phyloP scores from a whole-genome alignment of 2,113 vertebrate genomes.

The Clinocottus analis region DNA sequence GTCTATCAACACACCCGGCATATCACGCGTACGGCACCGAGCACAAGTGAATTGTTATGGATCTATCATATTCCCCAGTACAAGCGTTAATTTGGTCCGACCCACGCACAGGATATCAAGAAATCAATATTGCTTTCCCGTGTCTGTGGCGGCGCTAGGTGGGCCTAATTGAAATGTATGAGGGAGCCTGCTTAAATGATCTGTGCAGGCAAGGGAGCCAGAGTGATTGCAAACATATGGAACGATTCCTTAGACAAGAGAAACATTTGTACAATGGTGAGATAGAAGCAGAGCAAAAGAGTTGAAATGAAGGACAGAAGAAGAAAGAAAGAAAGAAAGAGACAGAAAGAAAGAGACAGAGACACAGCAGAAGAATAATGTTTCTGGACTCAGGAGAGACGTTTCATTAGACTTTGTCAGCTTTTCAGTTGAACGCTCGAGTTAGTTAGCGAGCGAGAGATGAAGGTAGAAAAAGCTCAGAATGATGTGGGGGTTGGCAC shows the following conservation, averaged over 20 bases:
- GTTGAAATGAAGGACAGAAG: neutral
- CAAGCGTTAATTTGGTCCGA: slow-evolving; percentile 69
- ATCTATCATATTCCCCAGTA: slow-evolving; percentile 73
- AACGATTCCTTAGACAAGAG: slow-evolving; percentile 77
- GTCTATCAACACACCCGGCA: neutral
- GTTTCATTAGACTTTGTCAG: slow-evolving; percentile 39
- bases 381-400: slow-evolving; percentile 23
- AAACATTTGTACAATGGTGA: slow-evolving; percentile 73
- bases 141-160: slow-evolving; percentile 71
- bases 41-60: slow-evolving; percentile 65
- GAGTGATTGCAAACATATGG: slow-evolving; percentile 80
- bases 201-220: slow-evolving; percentile 73
- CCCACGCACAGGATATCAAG: slow-evolving; percentile 70
- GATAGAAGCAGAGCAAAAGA: slow-evolving; percentile 46
- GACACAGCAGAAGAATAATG: slow-evolving; percentile 14
- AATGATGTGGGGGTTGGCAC: slow-evolving; percentile 35
- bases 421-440: slow-evolving; percentile 42
- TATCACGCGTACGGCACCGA: slow-evolving; percentile 47
- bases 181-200: slow-evolving; percentile 78
- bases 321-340: neutral
- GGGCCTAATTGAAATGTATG: slow-evolving; percentile 82
- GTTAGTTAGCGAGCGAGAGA: slow-evolving; percentile 21
- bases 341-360: neutral
- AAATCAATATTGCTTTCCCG: slow-evolving; percentile 77
- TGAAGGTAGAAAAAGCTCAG: slow-evolving; percentile 16